Base-by-base conservation (phyloP, 1,140 invertebrate species). In the Euwallacea similis region DNA sequence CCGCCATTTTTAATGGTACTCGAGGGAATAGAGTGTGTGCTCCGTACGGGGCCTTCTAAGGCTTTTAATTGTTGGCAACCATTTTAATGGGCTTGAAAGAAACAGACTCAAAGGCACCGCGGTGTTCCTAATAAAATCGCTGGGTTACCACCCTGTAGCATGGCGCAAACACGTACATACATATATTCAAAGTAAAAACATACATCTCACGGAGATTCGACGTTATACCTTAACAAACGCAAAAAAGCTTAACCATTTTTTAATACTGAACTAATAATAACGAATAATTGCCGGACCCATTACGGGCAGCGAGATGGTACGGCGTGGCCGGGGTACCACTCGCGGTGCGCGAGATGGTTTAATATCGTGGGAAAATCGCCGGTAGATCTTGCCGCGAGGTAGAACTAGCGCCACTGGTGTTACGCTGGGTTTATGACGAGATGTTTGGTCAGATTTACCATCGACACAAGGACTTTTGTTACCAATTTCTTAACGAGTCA, bases 361-460 rank as follows among this genome's bases (percentile, higher is more conserved):
- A 66, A 66, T 66, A 58, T 56, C 65, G 65, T 66, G 65, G 65
- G 65, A 66, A 66, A 66, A 66, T 66, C 65, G 65, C 50, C 65
- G 65, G 33, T 58, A 11, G 65, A 58, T 62, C n/a, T 42, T 11
- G 60, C 60, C 60, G 42, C 60, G n/a, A 62, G 60, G 42, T 43
- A 15, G 8, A 43, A 43, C 60, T 43, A 62, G 42, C 60, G 60
- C 60, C 60, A 62, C 60, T 16, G 46, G 60, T 62, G 6, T 62
- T 62, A 62, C 60, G 60, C 54, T 21, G 46, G 46, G 21, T 33
- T 33, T 33, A 33, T 33, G 21, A 33, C 4, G 21, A 33, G 21
- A 33, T 33, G 4, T 33, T 33, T 33, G 21, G 21, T 33, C 21
- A 33, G 21, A 33, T 33, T 33, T 33, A 33, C 21, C 21, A 4